A percentile compares a stretch with the other conserved stretches of the same genome.
Conservation (phyloP, 2,113 vertebrate genomes). For the Thamnaconus septentrionalis region DNA sequence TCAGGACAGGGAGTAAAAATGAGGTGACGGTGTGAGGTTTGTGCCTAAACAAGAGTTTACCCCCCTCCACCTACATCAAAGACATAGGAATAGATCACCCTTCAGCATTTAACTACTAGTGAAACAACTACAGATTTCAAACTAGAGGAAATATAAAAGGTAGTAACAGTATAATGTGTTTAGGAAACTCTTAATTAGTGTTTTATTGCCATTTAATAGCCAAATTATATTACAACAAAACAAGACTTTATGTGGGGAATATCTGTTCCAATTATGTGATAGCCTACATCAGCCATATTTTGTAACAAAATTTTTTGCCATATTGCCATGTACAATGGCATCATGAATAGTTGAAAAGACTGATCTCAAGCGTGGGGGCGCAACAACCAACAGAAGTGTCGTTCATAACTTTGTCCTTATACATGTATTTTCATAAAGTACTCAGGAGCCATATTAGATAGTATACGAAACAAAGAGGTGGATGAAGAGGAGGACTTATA, state of each 20-base stretch:
- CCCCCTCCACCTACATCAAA: constrained; percentile 21
- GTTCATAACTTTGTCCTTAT: constrained; percentile 62
- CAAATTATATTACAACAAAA: constrained; percentile 48
- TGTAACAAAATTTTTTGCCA: constrained; percentile 65
- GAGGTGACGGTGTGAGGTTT: constrained; percentile 87
- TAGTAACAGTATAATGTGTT: constrained; percentile 56
- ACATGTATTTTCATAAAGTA: constrained; percentile 66
- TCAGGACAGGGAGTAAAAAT: constrained; percentile 86
- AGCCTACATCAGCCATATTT: constrained; percentile 79
- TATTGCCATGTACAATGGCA: constrained; percentile 74
- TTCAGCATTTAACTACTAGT: constrained; percentile 60
- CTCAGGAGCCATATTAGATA: constrained; percentile 79
- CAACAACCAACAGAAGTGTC: constrained; percentile 52
- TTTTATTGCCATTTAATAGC: constrained; percentile 61
- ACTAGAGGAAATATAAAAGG: constrained; percentile 47
- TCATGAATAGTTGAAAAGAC: constrained; percentile 60
- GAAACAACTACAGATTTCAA: constrained; percentile 43
- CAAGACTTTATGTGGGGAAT: constrained; percentile 46
- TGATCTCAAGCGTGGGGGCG: constrained; percentile 35
- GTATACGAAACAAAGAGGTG: constrained; percentile 8
- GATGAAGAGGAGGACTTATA: constrained; percentile 28
- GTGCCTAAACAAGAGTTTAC: constrained; percentile 60
- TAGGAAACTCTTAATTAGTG: constrained; percentile 59
- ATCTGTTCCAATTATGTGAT: constrained; percentile 61
- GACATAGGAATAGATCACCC: constrained; percentile 50